Evolutionary conservation across 1,140 invertebrate species (phyloP).

Genomic region (Ostrea edulis): DNA sequence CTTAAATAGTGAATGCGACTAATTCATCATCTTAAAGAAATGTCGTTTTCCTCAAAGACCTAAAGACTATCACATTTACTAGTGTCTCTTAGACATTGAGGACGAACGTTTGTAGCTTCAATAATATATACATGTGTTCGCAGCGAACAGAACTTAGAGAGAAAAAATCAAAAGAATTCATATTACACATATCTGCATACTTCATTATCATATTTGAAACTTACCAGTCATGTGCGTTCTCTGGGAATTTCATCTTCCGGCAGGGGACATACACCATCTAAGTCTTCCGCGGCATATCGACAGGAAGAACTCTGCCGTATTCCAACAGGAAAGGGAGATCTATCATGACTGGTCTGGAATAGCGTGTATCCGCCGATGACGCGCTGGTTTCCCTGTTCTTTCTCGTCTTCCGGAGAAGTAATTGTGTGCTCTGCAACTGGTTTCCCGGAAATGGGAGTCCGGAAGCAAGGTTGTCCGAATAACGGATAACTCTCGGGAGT

Average conservation of each 20-base stretch:
- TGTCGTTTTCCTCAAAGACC: too few relatives aligned
- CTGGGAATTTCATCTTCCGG: background rate
- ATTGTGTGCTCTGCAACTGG: background rate
- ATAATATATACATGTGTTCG: too few relatives aligned
- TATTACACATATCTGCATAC: too few relatives aligned
- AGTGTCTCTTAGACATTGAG: too few relatives aligned
- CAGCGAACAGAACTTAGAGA: too few relatives aligned
- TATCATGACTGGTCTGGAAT: background rate
- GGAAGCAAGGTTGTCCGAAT: background rate
- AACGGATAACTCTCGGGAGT: background rate
- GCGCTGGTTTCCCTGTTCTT: background rate
- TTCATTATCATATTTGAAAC: background rate
- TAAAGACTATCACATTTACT: too few relatives aligned
- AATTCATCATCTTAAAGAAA: too few relatives aligned
- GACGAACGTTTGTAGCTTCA: too few relatives aligned
- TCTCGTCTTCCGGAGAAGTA: background rate
- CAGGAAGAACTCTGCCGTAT: background rate
- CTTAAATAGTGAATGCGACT: too few relatives aligned
- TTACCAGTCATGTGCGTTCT: background rate
- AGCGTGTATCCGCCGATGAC: background rate
- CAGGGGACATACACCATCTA: conserved; percentile 33
- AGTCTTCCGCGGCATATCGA: background rate
- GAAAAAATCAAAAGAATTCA: too few relatives aligned
- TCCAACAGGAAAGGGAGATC: background rate
- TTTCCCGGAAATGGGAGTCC: background rate